Conservation (phyloP, 2,113 vertebrate species). For the Holacanthus passer region DNA sequence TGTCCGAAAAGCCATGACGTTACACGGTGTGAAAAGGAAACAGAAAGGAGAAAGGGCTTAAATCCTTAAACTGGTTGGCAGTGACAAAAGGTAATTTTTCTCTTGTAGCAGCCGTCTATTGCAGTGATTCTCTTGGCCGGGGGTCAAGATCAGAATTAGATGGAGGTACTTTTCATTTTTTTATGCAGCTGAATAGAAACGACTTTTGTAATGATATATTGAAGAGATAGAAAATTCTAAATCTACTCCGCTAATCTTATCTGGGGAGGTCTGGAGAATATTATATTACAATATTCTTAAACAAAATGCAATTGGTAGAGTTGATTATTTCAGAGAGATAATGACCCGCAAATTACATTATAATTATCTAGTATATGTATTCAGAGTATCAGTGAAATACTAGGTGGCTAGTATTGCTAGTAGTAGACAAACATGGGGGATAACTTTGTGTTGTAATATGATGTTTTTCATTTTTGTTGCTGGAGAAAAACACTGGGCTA, state of each 20-base stretch:
- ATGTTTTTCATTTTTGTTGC: no score
- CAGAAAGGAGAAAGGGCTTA: no score
- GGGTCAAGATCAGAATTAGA: background rate
- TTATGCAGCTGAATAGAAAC: background rate
- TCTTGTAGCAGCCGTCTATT: background rate
- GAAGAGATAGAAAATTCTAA: background rate
- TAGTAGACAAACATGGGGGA: no score
- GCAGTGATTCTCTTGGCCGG: background rate
- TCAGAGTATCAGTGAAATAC: no score
- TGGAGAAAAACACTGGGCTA: no score
- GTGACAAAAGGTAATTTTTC: background rate
- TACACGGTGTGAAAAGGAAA: constrained; percentile 9
- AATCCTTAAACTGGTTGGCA: background rate
- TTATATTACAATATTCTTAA: background rate
- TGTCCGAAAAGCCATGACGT: background rate
- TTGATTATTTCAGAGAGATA: background rate
- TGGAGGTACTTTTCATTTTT: background rate
- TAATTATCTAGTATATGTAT: no score
- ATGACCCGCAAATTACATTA: background rate
- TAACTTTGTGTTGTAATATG: no score
- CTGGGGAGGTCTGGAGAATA: background rate
- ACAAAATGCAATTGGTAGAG: background rate
- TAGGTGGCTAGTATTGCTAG: no score
- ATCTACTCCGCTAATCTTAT: background rate
- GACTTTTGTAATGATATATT: background rate